Base-by-base conservation (phyloP, 1,140 invertebrate genomes). In the Bombus confusus region DNA sequence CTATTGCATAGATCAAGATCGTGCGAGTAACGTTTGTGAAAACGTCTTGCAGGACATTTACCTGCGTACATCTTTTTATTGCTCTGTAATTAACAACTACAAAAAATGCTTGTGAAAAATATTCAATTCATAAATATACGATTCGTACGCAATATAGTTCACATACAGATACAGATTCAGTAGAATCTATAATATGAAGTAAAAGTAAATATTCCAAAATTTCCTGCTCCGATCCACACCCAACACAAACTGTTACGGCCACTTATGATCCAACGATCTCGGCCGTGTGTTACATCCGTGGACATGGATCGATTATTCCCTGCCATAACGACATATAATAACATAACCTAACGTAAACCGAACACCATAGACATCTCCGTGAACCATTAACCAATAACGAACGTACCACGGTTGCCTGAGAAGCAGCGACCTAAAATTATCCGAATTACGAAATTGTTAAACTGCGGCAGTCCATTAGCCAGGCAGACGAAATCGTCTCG, bases 381-480 rank as follows among this genome's bases (percentile, higher is more conserved):
- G 22, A 52, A 71, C 18, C 4, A 52, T 68, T 37, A 41, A 13
- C n/a, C 13, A 4, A 47, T 25, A 10, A 66, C 15, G 13, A n/a
- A 10, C 13, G 62, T 10, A n/a, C 68, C 37, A 18, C 3, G 4
- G 13, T 6, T 59, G 52, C 6, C 37, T 34, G 0, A 3, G 31
- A 41, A 13, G 15, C 31, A 15, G 5, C 15, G 47, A 28, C 59
- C 47, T 66, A 1, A 59, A 79, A 79, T 84, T 85, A 85, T 13
- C 52, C 52, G 52, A 62, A 72, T 39, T 47, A 47, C 22, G 22
- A 43, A 73, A 71, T 28, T 64, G 62, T 69, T 28, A 47, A 69
- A 78, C 34, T n/a, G 15, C 10, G 34, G 34, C 12, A 22, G 73
- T 78, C 68, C 52, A 85, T 85, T 80, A 85, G 68, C 25, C 13